Base-by-base conservation (phyloP, 1,140 invertebrate species). In the Anastatus disparis region DNA sequence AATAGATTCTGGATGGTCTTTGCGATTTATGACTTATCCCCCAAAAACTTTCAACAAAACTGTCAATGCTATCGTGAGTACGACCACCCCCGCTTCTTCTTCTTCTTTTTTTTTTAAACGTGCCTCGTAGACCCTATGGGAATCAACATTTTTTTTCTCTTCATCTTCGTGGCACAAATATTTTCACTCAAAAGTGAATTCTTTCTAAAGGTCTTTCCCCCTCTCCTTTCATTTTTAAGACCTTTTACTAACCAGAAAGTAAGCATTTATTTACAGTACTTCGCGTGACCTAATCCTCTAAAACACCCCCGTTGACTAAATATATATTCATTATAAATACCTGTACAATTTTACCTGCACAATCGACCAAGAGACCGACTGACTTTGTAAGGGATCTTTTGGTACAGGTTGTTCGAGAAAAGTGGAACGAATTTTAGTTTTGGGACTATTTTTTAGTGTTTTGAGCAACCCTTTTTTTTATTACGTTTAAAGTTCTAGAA, bases 11-110 rank as follows among this genome's bases (percentile, higher is more conserved):
- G n/a, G n/a, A n/a, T n/a, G n/a, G n/a, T 75, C 71, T 71, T 73
- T 17, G 65, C 77, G 82, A 85, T 86, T 86, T 85, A 85, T 79
- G 82, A 75, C 71, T 66, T n/a, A n/a, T n/a, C n/a, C n/a, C n/a
- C n/a, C n/a, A n/a, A 75, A 78, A 84, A 86, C 83, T 86, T 86
- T 86, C 84, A 86, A 84, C 84, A 82, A 81, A 85, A 84, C 78
- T 80, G 79, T 86, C 84, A 85, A 85, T 85, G 80, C n/a, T n/a
- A n/a, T n/a, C n/a, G n/a, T n/a, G n/a, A n/a, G 73, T 55, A 15
- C 35, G 48, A 10, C 55, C 46, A 61, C 52, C 52, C 63, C 42
- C 64, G 52, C n/a, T 52, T 15, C 55, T 24, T 24, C 55, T 24
- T 35, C 31, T 10, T 35, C 31, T 35, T 35, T 35, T 10, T 10